Evolutionary conservation across 2,888 invertebrate species (phyloP).

Genomic region (Epicampocera succincta): DNA sequence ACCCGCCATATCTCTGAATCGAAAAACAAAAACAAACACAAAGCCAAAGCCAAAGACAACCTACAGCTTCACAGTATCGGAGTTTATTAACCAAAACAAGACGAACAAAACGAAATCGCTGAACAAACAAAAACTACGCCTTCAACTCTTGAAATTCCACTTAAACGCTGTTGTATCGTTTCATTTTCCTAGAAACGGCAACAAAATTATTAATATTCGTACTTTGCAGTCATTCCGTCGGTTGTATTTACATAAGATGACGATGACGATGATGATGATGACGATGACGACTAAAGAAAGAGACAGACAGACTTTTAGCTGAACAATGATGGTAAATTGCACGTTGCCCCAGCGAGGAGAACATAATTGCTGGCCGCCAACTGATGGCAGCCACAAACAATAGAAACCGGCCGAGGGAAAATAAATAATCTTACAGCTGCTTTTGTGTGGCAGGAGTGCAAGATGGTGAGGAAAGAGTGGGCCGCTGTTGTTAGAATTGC

Average conservation of each 20-base stretch:
- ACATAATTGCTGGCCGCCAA: constrained; percentile 66
- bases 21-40: constrained; percentile 42
- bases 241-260: constrained; percentile 54
- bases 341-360: constrained; percentile 46
- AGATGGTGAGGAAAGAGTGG: constrained; percentile 39
- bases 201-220: constrained; percentile 67
- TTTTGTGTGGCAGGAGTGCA: constrained; percentile 14
- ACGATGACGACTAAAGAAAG: not conserved
- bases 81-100: not conserved
- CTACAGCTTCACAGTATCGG: too few species aligned
- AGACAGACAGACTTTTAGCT: not conserved
- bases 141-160: constrained; percentile 33
- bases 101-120: constrained; percentile 1
- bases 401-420: constrained; percentile 34
- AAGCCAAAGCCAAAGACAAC: not conserved
- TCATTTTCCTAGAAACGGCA: constrained; percentile 57
- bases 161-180: constrained; percentile 14
- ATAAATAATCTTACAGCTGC: constrained; percentile 50
- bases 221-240: constrained; percentile 34
- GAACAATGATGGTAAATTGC: constrained; percentile 25
- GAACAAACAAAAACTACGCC: constrained; percentile 62
- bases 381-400: constrained; percentile 48
- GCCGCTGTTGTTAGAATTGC: constrained; percentile 30
- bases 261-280: too few species aligned
- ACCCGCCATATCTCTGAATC: constrained; percentile 14